Percentiles rank a stretch among this genome's conserved stretches.
These are phyloP conservation scores for Pitangus sulphuratus DNA, from an alignment of 2,797 vertebrate genomes.

Conservation along the genomic window DNA sequence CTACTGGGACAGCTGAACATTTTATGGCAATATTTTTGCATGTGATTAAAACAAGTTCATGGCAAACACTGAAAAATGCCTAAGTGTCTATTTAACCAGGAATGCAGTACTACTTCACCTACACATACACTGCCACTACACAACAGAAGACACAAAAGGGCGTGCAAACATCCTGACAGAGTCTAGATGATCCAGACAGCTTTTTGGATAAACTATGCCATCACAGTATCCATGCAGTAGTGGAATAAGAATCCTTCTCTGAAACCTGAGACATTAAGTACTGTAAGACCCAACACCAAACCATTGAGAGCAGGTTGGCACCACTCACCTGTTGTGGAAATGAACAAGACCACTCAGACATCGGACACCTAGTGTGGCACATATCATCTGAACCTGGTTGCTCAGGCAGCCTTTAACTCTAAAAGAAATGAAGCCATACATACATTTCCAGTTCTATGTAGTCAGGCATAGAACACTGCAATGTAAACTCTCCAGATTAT, in stretches of 20 bases:
- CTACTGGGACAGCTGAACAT: neutral
- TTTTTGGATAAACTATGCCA: neutral
- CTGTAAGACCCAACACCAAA: neutral
- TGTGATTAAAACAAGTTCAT: neutral
- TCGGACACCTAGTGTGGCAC: constrained; percentile 88
- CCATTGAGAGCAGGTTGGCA: neutral
- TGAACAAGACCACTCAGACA: constrained; percentile 84
- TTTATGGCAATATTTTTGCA: neutral
- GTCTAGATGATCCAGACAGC: neutral
- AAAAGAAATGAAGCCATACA: neutral
- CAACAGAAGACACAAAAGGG: neutral
- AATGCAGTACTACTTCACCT: neutral
- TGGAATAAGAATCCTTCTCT: neutral
- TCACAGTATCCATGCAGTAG: neutral
- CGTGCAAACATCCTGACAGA: neutral
- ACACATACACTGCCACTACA: neutral
- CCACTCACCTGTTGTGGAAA: constrained; percentile 90
- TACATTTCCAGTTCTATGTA: neutral
- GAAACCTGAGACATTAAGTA: neutral
- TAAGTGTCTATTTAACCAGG: neutral
- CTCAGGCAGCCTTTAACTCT: constrained; percentile 88
- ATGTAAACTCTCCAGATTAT: neutral
- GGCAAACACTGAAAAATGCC: neutral
- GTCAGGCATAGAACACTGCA: neutral
- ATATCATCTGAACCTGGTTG: constrained; percentile 88